Conservation (phyloP, 64 coral and sea anemone species). For the Montipora sp. region DNA sequence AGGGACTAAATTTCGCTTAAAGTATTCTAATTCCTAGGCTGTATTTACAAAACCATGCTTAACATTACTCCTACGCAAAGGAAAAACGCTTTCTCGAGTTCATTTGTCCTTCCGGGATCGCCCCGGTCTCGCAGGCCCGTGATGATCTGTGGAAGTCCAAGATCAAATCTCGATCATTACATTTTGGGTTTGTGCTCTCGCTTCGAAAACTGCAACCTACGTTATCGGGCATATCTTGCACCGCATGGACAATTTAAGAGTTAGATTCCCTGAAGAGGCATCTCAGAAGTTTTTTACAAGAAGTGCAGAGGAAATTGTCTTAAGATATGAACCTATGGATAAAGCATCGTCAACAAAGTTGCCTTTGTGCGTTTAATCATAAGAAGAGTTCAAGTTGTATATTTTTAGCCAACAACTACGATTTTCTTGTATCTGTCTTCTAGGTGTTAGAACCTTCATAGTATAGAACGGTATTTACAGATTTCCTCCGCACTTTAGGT, state of each 20-base stretch:
- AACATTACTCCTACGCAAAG: slow-evolving; percentile 41
- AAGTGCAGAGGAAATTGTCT: background rate
- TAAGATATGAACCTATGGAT: background rate
- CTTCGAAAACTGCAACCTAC: slow-evolving; percentile 17
- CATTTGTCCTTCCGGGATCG: slow-evolving; percentile 54
- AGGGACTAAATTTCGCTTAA: slow-evolving; percentile 10
- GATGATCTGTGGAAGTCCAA: background rate
- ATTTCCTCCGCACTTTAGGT: background rate
- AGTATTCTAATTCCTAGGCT: background rate
- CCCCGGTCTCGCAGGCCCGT: background rate
- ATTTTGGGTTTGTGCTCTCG: background rate
- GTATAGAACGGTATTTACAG: slow-evolving; percentile 28
- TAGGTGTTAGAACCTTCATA: background rate
- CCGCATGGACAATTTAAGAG: background rate
- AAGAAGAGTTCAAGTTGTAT: background rate
- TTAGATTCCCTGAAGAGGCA: background rate
- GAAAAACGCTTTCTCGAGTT: slow-evolving; percentile 1
- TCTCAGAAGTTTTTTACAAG: background rate
- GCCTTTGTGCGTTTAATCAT: background rate
- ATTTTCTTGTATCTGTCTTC: background rate
- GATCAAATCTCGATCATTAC: slow-evolving; percentile 39
- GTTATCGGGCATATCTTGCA: slow-evolving; percentile 5
- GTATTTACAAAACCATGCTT: slow-evolving; percentile 39
- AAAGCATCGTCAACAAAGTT: background rate
- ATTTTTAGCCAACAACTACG: background rate